Percentiles rank a stretch among this genome's conserved stretches.
These are phyloP conservation scores for Drosophila sp. DNA, from an alignment of 1,140 invertebrate genomes.

Conservation along the genomic window DNA sequence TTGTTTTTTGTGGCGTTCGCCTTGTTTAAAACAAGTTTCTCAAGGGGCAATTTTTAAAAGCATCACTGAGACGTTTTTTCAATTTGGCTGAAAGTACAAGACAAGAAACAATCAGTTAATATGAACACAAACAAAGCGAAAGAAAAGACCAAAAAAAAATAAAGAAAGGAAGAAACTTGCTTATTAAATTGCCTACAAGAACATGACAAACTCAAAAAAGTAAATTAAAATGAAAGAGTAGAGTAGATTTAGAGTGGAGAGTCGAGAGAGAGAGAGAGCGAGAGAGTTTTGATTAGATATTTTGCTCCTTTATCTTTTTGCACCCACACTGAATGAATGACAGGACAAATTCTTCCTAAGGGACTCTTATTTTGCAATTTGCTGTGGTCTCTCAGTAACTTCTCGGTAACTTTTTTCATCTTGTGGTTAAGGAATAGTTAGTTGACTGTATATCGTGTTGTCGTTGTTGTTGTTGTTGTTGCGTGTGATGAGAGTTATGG, in stretches of 20 bases:
- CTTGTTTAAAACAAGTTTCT: conserved; percentile 76
- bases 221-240: conserved; percentile 29
- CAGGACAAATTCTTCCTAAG: conserved; percentile 50
- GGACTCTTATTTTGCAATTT: conserved; percentile 44
- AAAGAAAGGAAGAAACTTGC: conserved; percentile 37
- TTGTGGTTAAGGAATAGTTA: conserved; percentile 7
- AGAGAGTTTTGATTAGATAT: conserved; percentile 1
- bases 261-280: conserved; percentile 10
- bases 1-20: neutral
- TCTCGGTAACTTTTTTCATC: conserved; percentile 26
- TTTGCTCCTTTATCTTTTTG: conserved; percentile 45
- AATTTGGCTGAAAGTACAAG: conserved; percentile 82
- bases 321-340: conserved; percentile 30
- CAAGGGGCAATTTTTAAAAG: conserved; percentile 80
- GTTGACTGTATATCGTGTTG: neutral
- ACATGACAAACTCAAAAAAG: conserved; percentile 36
- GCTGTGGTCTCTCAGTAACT: neutral
- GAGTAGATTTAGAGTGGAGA: conserved; percentile 42
- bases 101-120: conserved; percentile 66
- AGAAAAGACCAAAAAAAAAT: conserved; percentile 53
- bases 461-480: conserved; percentile 28
- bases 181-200: conserved; percentile 50
- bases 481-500: conserved; percentile 29
- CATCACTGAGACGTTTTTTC: conserved; percentile 82
- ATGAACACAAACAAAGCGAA: conserved; percentile 26